Base-by-base conservation (phyloP, 2,113 vertebrate species). In the Alligator sinensis region DNA sequence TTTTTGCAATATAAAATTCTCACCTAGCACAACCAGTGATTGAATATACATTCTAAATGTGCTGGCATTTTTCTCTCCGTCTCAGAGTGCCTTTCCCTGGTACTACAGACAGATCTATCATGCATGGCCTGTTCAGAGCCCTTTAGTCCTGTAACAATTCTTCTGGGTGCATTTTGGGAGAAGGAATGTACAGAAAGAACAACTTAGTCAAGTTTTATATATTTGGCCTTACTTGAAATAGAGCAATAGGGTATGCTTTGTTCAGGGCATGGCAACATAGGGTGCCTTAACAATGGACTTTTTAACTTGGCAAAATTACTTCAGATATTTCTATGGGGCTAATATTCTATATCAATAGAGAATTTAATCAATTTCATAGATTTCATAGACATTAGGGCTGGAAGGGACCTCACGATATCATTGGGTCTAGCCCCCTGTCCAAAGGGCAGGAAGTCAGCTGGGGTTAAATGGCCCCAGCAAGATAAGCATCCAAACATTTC, bases 261-360 rank as follows among this genome's bases (percentile, higher is more conserved):
- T 24, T 74, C 18, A 84, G 18, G 2, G 8, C 25, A 3, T 74
- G 82, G 9, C 3, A n/a, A 14, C 28, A 15, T 0, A 3, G 0
- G 0, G 3, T 86, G 14, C 2, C 25, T 47, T 47, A 47, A 47
- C 47, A 47, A 47, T 47, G 47, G 47, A 47, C 47, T 47, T 47
- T 47, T 47, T 47, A 47, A 47, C 7, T 47, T 47, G 47, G 47
- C 47, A 47, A 47, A 47, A 76, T 91, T 60, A 47, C 66, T 94
- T 60, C 38, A 84, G 63, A 38, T 5, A 66, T 74, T 76, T 55
- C 21, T 59, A 83, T 21, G 78, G 11, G 8, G 30, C 72, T 5
- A 4, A 47, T 64, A 25, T 1, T 2, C 15, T 47, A 84, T 19
- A 38, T 21, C 8, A 90, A 10, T 28, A 84, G 24, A 3, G 11